phyloP scores from a whole-genome alignment of 2,797 vertebrate species.

The Sternarchorhynchus goeldii region DNA sequence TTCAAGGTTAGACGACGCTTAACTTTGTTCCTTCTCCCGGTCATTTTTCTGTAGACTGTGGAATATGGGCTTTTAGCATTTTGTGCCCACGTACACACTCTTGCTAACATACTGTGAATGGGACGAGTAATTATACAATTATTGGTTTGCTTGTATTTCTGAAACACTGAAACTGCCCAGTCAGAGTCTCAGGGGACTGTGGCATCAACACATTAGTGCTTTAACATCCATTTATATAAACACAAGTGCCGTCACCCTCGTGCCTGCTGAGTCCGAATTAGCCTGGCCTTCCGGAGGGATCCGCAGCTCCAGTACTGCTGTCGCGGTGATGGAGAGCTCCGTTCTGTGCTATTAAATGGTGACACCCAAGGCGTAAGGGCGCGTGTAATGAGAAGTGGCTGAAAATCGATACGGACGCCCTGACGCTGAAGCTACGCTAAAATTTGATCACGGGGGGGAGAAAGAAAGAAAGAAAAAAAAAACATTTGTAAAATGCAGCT shows the following conservation, averaged over 20 bases:
- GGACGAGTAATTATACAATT: slow-evolving; percentile 5
- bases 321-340: slow-evolving; percentile 34
- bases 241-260: neutral
- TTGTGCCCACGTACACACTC: too few species aligned
- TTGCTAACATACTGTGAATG: neutral
- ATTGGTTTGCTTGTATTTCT: slow-evolving; percentile 11
- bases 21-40: neutral
- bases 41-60: neutral
- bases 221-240: neutral
- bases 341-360: slow-evolving; percentile 45
- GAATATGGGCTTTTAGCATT: neutral
- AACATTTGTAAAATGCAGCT: slow-evolving; percentile 22
- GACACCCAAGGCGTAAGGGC: slow-evolving; percentile 16
- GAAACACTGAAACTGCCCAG: neutral
- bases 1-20: neutral
- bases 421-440: slow-evolving; percentile 17
- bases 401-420: slow-evolving; percentile 52
- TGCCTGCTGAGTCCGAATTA: neutral
- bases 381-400: slow-evolving; percentile 50
- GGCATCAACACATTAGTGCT: neutral
- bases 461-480: slow-evolving; percentile 24
- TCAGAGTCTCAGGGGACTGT: slow-evolving; percentile 25
- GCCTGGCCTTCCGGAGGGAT: slow-evolving; percentile 7
- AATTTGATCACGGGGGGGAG: slow-evolving; percentile 40
- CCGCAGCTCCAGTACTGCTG: slow-evolving; percentile 4